These are phyloP conservation scores for Eurystomus gularis DNA, from an alignment of 2,113 vertebrate species.

Conservation along the genomic window DNA sequence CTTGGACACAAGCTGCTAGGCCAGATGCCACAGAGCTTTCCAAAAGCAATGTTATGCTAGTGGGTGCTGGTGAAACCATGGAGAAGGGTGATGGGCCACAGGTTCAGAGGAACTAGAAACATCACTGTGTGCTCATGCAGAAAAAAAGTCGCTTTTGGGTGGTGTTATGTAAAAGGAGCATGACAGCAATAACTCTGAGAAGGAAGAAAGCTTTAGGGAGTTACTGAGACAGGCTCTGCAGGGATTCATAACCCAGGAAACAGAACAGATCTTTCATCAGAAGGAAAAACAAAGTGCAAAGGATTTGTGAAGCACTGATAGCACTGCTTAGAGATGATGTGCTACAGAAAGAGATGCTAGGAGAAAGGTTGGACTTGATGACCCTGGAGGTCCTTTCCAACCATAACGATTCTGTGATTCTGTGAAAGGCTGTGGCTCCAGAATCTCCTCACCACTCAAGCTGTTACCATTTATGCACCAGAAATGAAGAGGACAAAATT, in stretches of 20 bases:
- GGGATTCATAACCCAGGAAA: not conserved
- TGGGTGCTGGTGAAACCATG: not conserved
- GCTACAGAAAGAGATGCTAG: too few species aligned
- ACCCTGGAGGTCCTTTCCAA: too few species aligned
- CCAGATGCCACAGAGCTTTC: not conserved
- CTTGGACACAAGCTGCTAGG: not conserved
- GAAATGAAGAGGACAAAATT: not conserved
- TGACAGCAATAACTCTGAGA: not conserved
- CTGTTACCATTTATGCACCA: not conserved
- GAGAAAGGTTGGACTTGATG: too few species aligned
- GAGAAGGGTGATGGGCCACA: not conserved
- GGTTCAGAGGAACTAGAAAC: not conserved
- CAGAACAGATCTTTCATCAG: not conserved
- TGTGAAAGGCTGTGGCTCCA: not conserved
- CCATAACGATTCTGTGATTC: too few species aligned
- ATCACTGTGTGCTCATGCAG: not conserved
- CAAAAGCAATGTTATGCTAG: fast-evolving
- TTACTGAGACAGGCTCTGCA: not conserved
- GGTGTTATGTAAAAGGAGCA: not conserved
- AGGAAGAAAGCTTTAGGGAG: not conserved
- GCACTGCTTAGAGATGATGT: not conserved
- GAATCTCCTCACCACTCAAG: not conserved
- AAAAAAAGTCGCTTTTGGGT: not conserved
- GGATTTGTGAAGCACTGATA: not conserved
- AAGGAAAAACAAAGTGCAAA: not conserved